Percentiles rank a stretch among this genome's conserved stretches.
Conservation (phyloP, 2,113 vertebrate species). For the Aspiorhynchus laticeps region DNA sequence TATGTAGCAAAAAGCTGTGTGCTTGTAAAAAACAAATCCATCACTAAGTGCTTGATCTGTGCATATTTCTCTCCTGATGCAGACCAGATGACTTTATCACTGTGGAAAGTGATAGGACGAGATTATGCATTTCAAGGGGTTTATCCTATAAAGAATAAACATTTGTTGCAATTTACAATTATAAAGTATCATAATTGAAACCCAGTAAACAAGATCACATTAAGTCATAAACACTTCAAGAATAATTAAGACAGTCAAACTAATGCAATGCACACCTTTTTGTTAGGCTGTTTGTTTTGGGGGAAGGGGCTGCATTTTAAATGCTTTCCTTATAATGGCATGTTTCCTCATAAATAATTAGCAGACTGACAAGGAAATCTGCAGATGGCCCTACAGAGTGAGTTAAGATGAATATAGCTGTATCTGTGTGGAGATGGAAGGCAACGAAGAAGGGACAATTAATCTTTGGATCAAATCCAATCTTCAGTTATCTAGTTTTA, state of each 20-base stretch:
- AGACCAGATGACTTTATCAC: too few species aligned
- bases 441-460: too few species aligned
- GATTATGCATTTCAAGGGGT: too few species aligned
- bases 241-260: not conserved
- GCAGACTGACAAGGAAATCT: not conserved
- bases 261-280: constrained; percentile 13
- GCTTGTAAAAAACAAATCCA: too few species aligned
- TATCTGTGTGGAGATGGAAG: not conserved
- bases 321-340: constrained; percentile 17
- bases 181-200: not conserved
- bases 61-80: too few species aligned
- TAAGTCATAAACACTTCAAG: not conserved
- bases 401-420: not conserved
- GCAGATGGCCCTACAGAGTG: not conserved
- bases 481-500: not conserved
- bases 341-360: constrained; percentile 46
- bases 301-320: constrained; percentile 20
- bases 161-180: too few species aligned
- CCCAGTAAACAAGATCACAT: not conserved
- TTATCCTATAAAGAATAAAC: too few species aligned
- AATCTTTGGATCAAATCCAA: not conserved
- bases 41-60: too few species aligned
- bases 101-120: too few species aligned
- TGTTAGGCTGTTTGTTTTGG: constrained; percentile 20
- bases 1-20: too few species aligned